These are phyloP conservation scores for Myotis brandtii DNA, from an alignment of 2,113 vertebrate genomes.

Conservation along the genomic window DNA sequence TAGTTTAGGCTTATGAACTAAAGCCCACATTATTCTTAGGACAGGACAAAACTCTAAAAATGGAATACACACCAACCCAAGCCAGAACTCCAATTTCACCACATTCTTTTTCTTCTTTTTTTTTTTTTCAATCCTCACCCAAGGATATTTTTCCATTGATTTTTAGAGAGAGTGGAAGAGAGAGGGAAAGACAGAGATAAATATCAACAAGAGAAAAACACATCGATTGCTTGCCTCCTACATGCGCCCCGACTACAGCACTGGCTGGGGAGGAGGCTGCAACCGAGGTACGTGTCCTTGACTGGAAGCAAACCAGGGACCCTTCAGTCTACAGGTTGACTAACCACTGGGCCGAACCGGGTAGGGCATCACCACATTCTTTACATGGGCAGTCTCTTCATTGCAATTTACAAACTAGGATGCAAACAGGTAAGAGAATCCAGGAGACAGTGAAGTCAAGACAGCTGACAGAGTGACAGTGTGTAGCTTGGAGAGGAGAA, in stretches of 20 bases:
- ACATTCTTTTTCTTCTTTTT: not conserved
- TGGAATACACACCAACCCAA: not conserved
- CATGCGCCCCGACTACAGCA: too few relatives aligned
- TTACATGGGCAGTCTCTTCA: not conserved
- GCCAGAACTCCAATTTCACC: not conserved
- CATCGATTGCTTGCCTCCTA: too few relatives aligned
- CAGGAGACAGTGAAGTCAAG: not conserved
- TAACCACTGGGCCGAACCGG: too few relatives aligned
- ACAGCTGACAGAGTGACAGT: not conserved
- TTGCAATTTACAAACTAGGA: not conserved
- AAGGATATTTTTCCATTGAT: too few relatives aligned
- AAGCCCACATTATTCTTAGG: not conserved
- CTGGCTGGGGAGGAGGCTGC: too few relatives aligned
- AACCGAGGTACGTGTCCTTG: too few relatives aligned
- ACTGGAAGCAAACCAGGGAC: too few relatives aligned
- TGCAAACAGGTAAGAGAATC: not conserved
- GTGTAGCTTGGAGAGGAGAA: not conserved
- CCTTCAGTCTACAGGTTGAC: too few relatives aligned
- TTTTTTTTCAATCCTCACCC: too few relatives aligned
- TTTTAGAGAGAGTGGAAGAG: too few relatives aligned
- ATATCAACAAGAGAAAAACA: too few relatives aligned
- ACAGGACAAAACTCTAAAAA: conserved; percentile 7
- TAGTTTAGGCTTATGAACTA: not conserved
- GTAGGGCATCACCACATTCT: not conserved
- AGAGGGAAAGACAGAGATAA: too few relatives aligned